Percentiles rank a stretch among this genome's conserved stretches.
Conservation (phyloP, 2,888 invertebrate species). For the Notocelia uddmanniana region DNA sequence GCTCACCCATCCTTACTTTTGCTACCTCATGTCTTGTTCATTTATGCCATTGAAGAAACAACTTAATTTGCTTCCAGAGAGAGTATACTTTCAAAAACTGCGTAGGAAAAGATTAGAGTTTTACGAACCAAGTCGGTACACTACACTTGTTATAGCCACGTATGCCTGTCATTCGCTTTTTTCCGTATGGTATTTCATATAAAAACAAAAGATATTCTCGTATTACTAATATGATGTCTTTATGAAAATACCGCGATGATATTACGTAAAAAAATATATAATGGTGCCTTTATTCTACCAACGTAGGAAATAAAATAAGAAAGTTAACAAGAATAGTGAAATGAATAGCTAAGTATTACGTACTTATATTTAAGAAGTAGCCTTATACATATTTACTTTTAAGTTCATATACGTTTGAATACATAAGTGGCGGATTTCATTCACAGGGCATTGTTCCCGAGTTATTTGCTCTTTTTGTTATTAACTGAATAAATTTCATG, state of each 20-base stretch:
- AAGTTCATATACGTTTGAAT: constrained; percentile 4
- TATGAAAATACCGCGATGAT: constrained; percentile 33
- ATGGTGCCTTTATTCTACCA: neutral
- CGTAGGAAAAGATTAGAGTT: neutral
- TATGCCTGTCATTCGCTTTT: constrained; percentile 35
- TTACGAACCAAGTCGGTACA: neutral
- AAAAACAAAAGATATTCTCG: constrained; percentile 44
- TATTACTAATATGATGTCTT: constrained; percentile 40
- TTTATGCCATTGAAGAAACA: neutral
- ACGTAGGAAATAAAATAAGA: neutral
- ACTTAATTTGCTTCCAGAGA: neutral
- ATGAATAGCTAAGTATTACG: neutral
- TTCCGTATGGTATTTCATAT: constrained; percentile 40
- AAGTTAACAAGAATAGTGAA: neutral
- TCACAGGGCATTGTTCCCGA: constrained; percentile 12
- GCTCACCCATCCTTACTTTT: neutral
- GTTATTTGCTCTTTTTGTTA: constrained; percentile 13
- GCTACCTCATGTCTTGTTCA: neutral
- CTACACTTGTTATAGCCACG: constrained; percentile 24
- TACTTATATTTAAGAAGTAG: neutral
- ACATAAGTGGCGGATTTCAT: constrained; percentile 18
- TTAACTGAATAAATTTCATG: constrained; percentile 34
- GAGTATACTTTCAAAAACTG: neutral
- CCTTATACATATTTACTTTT: neutral
- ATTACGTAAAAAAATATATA: constrained; percentile 4